Base-by-base conservation (phyloP, 2,113 vertebrate species). In the Brachionichthys hirsutus region DNA sequence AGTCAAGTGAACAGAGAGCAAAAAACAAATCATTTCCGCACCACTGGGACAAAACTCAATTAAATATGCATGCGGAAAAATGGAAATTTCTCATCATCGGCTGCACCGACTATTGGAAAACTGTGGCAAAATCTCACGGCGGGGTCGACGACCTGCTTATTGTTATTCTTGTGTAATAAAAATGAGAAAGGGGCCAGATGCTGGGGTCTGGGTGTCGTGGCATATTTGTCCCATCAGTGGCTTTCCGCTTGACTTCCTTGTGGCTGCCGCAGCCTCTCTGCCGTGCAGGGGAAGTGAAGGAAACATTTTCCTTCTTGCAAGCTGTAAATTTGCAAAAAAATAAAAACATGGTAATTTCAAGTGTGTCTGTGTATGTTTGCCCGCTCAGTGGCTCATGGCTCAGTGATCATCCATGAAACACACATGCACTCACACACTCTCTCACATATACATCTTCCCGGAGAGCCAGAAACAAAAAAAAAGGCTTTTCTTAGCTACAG, bases 1-100 rank as follows among this genome's bases (percentile, higher is more conserved):
- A 92, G 91, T 92, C 92, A 93, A 92, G 91, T 92, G 91, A 93
- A 92, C 89, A 91, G 90, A 92, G 92, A 92, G 90, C 92, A 91
- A 91, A 92, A 92, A 92, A 92, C 92, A 92, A 92, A 92, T 93
- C 91, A 93, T 93, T 92, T 92, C 90, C 91, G 89, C 92, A 92
- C 92, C 91, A 91, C 88, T 92, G 90, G 91, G 92, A 93, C 90
- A 92, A 92, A 92, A 91, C 91, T 89, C 91, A 92, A 92, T 92
- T 92, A 92, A 92, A 92, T 92, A 92, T 92, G 91, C 91, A 92
- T 91, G 91, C 87, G 78, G 90, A 92, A 92, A 90, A 90, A 92
- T 92, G 91, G 90, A 91, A 93, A 92, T 92, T 92, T 91, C 83
- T 79, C 87, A 83, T 90, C 91, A 90, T 89, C 85, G 79, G 84